Evolutionary conservation across 1,140 invertebrate genomes (phyloP), one percentile per base, ranked within the genome.

Genomic region (Bombus soroeensis): DNA sequence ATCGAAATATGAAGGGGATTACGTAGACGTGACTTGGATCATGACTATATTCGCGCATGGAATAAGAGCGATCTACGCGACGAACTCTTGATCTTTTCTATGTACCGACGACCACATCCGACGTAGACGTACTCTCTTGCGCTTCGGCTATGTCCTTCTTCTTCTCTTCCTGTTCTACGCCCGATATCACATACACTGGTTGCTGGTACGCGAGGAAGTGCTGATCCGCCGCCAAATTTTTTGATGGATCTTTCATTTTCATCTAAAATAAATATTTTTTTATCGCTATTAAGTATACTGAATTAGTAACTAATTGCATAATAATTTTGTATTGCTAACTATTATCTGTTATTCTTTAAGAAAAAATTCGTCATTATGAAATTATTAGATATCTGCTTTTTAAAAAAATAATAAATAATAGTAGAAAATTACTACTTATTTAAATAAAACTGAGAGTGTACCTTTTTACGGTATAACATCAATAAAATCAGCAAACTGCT

Each of bases 401-500:
- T 6, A 12, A 28, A 5, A 1, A 37, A 32, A 34, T 68, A 18
- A 68, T 34, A 47, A n/a, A 22, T 4, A 47, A 71, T 37, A 3
- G 13, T 47, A 15, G 57, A 57, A 37, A n/a, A 28, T 32, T 10
- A 22, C 2, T 15, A 22, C 9, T 18, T 18, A 18, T 72, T 43
- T 43, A 47, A 47, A 32, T 32, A 15, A 81, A 53, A 39, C 59
- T 25, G 18, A 59, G 3, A 32, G 1, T 22, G 81, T 90, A 96
- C 96, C 93, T 96, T 96, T 89, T 96, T 95, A 64, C 96, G 95
- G 93, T 97, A 97, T 25, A 97, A 94, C 94, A 97, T 96, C 18
- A 97, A 94, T 9, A 97, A 94, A 28, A 97, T 96, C 22, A 97
- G 96, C 32, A 97, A 94, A 66, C 97, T 96, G 91, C 96, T 97